phyloP scores from a whole-genome alignment of 2,888 invertebrate genomes.

The Mechanitis mazaeus region DNA sequence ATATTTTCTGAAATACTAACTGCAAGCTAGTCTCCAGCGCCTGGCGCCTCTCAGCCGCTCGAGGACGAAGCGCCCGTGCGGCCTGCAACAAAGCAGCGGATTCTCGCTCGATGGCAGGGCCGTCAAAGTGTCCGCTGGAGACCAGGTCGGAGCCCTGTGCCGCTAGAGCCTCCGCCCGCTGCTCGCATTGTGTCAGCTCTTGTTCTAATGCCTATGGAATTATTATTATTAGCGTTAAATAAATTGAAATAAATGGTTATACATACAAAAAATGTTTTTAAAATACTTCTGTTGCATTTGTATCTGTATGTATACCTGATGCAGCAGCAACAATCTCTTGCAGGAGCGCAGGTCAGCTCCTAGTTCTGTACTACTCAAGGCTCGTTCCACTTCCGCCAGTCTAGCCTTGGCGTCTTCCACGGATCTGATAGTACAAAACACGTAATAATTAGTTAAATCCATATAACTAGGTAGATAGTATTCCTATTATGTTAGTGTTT shows the following conservation, averaged over 20 bases:
- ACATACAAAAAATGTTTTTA: too few relatives aligned
- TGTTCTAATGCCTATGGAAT: conserved; percentile 81
- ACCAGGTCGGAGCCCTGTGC: conserved; percentile 92
- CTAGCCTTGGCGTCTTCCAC: conserved; percentile 93
- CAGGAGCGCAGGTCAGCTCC: conserved; percentile 94
- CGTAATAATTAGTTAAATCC: too few relatives aligned
- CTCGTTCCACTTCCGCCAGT: conserved; percentile 88
- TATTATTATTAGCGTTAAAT: too few relatives aligned
- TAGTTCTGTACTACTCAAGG: conserved; percentile 86
- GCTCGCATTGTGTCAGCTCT: conserved; percentile 90
- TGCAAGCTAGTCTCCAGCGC: conserved; percentile 80
- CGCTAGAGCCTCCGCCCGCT: conserved; percentile 85
- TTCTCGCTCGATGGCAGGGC: conserved; percentile 87
- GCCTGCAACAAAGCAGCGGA: conserved; percentile 84
- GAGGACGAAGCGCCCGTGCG: conserved; percentile 83
- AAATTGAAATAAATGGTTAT: too few relatives aligned
- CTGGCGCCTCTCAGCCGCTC: conserved; percentile 82
- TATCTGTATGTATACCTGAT: conserved; percentile 75
- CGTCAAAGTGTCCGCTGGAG: conserved; percentile 96
- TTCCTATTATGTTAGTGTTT: too few relatives aligned
- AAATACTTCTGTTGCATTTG: too few relatives aligned
- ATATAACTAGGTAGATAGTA: too few relatives aligned
- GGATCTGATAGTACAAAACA: conserved; percentile 65
- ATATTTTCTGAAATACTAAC: conserved; percentile 39
- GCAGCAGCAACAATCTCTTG: conserved; percentile 92